These are phyloP conservation scores for Microcaecilia unicolor DNA, from an alignment of 2,797 vertebrate species.

Conservation along the genomic window DNA sequence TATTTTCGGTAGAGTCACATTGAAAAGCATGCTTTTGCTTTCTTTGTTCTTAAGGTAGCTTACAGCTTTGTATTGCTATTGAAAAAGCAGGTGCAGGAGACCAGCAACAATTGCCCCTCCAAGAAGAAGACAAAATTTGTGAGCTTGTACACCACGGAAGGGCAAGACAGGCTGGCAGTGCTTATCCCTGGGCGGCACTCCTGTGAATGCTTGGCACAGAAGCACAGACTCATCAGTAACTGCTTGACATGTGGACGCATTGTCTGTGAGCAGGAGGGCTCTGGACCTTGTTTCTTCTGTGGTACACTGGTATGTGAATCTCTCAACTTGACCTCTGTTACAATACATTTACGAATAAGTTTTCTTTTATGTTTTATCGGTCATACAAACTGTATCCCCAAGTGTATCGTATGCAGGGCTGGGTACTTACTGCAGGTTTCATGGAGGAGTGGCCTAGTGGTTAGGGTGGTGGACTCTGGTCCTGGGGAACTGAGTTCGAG, in stretches of 20 bases:
- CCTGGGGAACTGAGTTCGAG: too few relatives aligned
- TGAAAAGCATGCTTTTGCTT: too few relatives aligned
- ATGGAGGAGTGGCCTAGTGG: too few relatives aligned
- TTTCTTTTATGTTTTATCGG: too few relatives aligned
- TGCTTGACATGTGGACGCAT: constrained; percentile 90
- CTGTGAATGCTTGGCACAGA: constrained; percentile 92
- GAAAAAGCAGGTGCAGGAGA: constrained; percentile 68
- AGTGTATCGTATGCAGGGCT: too few relatives aligned
- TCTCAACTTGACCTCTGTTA: accelerated
- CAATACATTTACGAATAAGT: too few relatives aligned
- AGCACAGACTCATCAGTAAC: constrained; percentile 91
- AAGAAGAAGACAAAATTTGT: constrained; percentile 90
- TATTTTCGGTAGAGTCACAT: too few relatives aligned
- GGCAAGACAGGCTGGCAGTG: constrained; percentile 78
- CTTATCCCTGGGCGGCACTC: constrained; percentile 78
- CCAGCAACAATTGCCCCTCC: constrained; percentile 30
- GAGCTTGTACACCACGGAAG: constrained; percentile 82
- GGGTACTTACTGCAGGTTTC: too few relatives aligned
- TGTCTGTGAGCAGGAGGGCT: constrained; percentile 90
- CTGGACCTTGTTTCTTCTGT: constrained; percentile 92
- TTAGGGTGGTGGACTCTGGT: too few relatives aligned
- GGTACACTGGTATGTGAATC: constrained; percentile 71
- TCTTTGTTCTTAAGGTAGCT: too few relatives aligned
- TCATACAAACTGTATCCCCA: too few relatives aligned
- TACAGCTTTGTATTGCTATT: not conserved